Evolutionary conservation across 2,113 vertebrate species (phyloP), one percentile per base, ranked within the genome.

Genomic region (Engraulis encrasicolus): DNA sequence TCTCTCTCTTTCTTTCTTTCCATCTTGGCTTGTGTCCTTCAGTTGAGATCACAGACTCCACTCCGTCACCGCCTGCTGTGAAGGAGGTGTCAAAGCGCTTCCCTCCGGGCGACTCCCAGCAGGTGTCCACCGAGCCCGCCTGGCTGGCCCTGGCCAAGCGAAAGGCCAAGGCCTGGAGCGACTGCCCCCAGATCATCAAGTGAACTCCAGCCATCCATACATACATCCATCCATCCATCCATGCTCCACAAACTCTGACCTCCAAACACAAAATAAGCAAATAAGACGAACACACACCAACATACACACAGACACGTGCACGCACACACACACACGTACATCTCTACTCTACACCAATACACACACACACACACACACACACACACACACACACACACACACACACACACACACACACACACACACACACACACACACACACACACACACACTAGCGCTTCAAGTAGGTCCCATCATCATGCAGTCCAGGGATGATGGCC

Each of bases 91-190:
- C 96, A 78, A 99, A 99, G 94, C 97, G 98, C 90, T 97, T 99
- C 92, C 97, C 98, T 12, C 96, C 96, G 0, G 95, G 94, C 6
- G 98, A 99, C 81, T 95, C 96, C 11, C 93, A 95, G 36, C 97
- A 97, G 7, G 96, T 97, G 82, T 98, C 96, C 81, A 98, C 97
- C 14, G 98, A 99, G 93, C 98, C 98, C 1, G 97, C 98, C 84
- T 99, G 98, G 98, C 94, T 99, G 86, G 98, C 98, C 0, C 92
- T 99, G 89, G 98, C 98, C 92, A 99, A 99, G 90, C 95, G 98
- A 87, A 99, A 99, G 96, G 98, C 98, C 86, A 99, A 99, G 94
- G 98, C 98, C 85, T 99, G 98, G 98, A 99, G 98, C 85, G 98
- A 99, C 95, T 99, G 98, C 90, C 98, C 98, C 37, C 98, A 99